Base-by-base conservation (phyloP, 2,888 invertebrate species). In the Coenonympha glycerion region DNA sequence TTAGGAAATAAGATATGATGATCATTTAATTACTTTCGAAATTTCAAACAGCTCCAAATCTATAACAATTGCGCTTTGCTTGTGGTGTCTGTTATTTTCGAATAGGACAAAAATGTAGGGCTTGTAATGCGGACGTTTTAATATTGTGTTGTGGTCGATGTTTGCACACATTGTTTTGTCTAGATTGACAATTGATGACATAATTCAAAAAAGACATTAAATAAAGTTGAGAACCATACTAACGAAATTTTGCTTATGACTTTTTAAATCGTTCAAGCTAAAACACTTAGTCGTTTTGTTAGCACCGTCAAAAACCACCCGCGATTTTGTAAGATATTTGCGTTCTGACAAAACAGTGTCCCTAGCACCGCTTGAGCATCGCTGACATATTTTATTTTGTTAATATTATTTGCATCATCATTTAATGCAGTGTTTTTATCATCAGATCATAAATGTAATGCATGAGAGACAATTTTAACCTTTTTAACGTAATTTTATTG, bases 131-230 rank as follows among this genome's bases (percentile, higher is more conserved):
- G 75, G 69, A 68, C 73, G 73, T 69, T 66, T 39, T 57, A 46
- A 57, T 62, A 62, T 65, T 61, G 66, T 54, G 59, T 65, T 71
- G 73, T 80, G 78, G 79, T 81, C 79, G 76, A 79, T 78, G 79
- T 81, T 75, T 73, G 75, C 76, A 69, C 55, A 60, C 73, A 68
- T 69, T 80, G 79, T 77, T 80, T 79, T 82, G 82, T 81, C 76
- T 70, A 57, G 63, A 34, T 30, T 45, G 24, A 39, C 37, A 24
- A 11, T n/a, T n/a, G n/a, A n/a, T n/a, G n/a, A n/a, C n/a, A 34
- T 37, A 3, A 16, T 42, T 13, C 21, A 19, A 11, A 36, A 36
- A n/a, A 36, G 1, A 13, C 41, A 26, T 19, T 19, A 36, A 9
- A 19, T 30, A 15, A n/a, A n/a, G n/a, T n/a, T n/a, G n/a, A n/a